Percentiles rank a stretch among this genome's conserved stretches.
phyloP scores from a whole-genome alignment of 2,888 invertebrate genomes.

The Hirudinaria manillensis region DNA sequence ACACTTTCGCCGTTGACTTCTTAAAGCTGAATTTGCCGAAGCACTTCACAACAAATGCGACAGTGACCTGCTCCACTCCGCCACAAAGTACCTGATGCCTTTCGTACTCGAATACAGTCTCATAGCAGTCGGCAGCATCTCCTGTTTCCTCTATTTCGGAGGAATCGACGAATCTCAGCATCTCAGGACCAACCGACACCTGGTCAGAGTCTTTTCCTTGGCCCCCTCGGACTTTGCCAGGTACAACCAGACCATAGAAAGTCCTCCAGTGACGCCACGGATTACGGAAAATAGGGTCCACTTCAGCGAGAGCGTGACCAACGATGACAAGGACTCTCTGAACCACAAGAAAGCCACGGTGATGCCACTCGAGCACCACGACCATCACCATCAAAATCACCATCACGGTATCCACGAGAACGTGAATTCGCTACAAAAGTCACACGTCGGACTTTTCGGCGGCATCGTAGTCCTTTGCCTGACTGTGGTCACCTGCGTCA shows the following conservation, averaged over 20 bases:
- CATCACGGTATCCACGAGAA: neutral
- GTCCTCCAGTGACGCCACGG: neutral
- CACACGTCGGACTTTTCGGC: slow-evolving; percentile 54
- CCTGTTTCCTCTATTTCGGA: slow-evolving; percentile 50
- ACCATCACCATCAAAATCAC: no score
- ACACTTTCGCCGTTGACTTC: neutral
- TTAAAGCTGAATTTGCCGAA: neutral
- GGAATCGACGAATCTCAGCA: slow-evolving; percentile 1
- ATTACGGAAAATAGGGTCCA: slow-evolving; percentile 3
- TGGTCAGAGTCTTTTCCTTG: slow-evolving; percentile 22
- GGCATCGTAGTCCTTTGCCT: slow-evolving; percentile 53
- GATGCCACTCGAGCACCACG: neutral
- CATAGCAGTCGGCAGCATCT: slow-evolving; percentile 86
- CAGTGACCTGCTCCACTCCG: slow-evolving; percentile 18
- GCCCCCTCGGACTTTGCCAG: neutral
- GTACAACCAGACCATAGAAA: neutral
- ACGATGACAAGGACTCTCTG: neutral
- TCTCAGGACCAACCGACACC: slow-evolving; percentile 19
- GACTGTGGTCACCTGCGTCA: slow-evolving; percentile 48
- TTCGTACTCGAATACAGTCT: slow-evolving; percentile 91
- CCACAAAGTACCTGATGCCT: slow-evolving; percentile 77
- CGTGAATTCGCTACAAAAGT: slow-evolving; percentile 46
- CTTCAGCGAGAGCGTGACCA: slow-evolving; percentile 12
- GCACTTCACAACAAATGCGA: slow-evolving; percentile 27
- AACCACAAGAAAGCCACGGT: neutral